phyloP scores from a whole-genome alignment of 2,113 vertebrate species.

The Bubo blakistoni region DNA sequence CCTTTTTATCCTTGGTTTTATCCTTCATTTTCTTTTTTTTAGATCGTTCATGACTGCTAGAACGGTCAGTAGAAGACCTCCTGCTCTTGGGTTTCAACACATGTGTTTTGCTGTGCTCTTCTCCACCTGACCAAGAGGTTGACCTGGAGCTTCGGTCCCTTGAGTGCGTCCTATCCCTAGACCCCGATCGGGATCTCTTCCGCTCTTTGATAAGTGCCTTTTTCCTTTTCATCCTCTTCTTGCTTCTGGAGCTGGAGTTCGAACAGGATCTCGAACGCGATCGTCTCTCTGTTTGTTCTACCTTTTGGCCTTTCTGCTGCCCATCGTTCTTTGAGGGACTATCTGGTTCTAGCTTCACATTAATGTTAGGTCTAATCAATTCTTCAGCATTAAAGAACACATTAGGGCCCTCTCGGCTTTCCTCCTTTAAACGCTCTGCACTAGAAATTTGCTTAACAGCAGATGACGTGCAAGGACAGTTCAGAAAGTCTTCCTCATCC shows the following conservation, averaged over 20 bases:
- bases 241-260: slow-evolving; percentile 61
- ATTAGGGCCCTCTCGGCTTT: slow-evolving; percentile 24
- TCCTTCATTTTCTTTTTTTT: slow-evolving; percentile 66
- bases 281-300: slow-evolving; percentile 30
- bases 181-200: slow-evolving; percentile 35
- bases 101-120: slow-evolving; percentile 52
- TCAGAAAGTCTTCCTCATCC: background rate
- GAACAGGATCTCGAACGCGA: slow-evolving; percentile 69
- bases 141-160: slow-evolving; percentile 68
- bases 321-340: slow-evolving; percentile 6
- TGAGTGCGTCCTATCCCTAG: slow-evolving; percentile 56
- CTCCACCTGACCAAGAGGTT: slow-evolving; percentile 54
- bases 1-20: slow-evolving; percentile 65
- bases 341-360: slow-evolving; percentile 55
- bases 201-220: slow-evolving; percentile 53
- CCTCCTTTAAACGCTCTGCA: slow-evolving; percentile 27
- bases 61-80: slow-evolving; percentile 70
- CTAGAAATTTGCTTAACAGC: slow-evolving; percentile 24
- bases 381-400: slow-evolving; percentile 63
- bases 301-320: slow-evolving; percentile 21
- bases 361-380: slow-evolving; percentile 39
- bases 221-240: slow-evolving; percentile 69
- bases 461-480: slow-evolving; percentile 19
- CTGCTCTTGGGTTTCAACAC: slow-evolving; percentile 51
- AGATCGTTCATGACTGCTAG: slow-evolving; percentile 73